Conservation (phyloP, 2,797 vertebrate species). For the Molossus molossus region DNA sequence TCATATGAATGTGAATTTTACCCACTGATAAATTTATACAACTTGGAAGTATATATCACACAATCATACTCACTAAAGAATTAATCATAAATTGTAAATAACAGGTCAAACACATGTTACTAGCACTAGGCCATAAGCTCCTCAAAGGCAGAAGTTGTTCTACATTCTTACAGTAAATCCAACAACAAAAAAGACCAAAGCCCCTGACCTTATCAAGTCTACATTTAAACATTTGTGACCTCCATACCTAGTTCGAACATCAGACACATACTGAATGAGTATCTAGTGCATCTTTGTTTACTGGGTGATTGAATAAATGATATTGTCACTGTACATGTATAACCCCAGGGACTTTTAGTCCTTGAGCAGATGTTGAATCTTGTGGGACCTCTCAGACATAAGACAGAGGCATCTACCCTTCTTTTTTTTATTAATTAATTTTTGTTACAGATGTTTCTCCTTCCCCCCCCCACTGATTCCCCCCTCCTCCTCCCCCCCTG, state of each 20-base stretch:
- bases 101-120: neutral
- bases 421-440: neutral
- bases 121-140: neutral
- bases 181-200: neutral
- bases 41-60: neutral
- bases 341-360: neutral
- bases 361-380: neutral
- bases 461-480: too few relatives aligned
- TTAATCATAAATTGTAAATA: constrained; percentile 44
- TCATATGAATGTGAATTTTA: neutral
- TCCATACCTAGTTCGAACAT: neutral
- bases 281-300: neutral
- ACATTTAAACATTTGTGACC: neutral
- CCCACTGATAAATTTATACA: constrained; percentile 28
- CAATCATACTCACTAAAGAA: neutral
- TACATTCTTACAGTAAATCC: neutral
- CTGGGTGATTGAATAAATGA: neutral
- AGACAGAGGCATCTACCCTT: neutral
- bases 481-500: too few relatives aligned
- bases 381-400: neutral
- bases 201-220: neutral
- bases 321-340: neutral
- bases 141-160: constrained; percentile 10
- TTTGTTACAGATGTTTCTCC: too few relatives aligned
- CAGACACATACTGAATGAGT: neutral